phyloP scores from a whole-genome alignment of 2,113 vertebrate genomes.

The Neogobius melanostomus region DNA sequence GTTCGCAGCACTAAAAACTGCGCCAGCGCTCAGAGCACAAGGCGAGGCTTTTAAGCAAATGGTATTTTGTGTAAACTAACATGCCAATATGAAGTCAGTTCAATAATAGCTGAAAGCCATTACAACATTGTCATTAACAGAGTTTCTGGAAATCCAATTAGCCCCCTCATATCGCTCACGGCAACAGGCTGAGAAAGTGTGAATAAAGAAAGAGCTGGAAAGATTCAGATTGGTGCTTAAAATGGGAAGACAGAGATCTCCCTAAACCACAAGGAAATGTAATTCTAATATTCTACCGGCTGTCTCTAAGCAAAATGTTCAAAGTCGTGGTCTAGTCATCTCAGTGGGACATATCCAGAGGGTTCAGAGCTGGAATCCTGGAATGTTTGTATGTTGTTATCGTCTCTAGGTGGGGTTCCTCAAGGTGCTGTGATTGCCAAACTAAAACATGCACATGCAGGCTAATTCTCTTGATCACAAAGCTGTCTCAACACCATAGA shows the following conservation, averaged over 20 bases:
- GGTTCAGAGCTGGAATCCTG: too few relatives aligned
- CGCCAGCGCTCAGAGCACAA: slow-evolving; percentile 45
- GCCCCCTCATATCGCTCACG: slow-evolving; percentile 55
- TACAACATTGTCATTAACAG: slow-evolving; percentile 63
- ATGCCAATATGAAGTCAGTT: slow-evolving; percentile 55
- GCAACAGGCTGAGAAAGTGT: slow-evolving; percentile 47
- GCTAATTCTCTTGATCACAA: too few relatives aligned
- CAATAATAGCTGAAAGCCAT: slow-evolving; percentile 62
- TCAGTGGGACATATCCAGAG: too few relatives aligned
- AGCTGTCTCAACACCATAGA: too few relatives aligned
- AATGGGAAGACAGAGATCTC: slow-evolving; percentile 2
- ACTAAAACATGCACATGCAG: too few relatives aligned
- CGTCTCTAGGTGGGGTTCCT: too few relatives aligned
- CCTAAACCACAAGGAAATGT: too few relatives aligned
- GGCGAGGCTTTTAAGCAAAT: slow-evolving; percentile 62
- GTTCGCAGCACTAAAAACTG: slow-evolving; percentile 54
- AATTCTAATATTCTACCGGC: too few relatives aligned
- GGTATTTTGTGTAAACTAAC: slow-evolving; percentile 56
- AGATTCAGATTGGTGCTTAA: neutral
- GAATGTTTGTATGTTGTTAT: too few relatives aligned
- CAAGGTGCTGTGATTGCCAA: too few relatives aligned
- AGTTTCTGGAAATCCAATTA: slow-evolving; percentile 71
- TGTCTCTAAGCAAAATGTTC: too few relatives aligned
- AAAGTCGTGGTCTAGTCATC: too few relatives aligned
- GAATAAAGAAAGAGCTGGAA: slow-evolving; percentile 19